Evolutionary conservation across 2,888 invertebrate species (phyloP).

Genomic region (Ennomos quercinarius): DNA sequence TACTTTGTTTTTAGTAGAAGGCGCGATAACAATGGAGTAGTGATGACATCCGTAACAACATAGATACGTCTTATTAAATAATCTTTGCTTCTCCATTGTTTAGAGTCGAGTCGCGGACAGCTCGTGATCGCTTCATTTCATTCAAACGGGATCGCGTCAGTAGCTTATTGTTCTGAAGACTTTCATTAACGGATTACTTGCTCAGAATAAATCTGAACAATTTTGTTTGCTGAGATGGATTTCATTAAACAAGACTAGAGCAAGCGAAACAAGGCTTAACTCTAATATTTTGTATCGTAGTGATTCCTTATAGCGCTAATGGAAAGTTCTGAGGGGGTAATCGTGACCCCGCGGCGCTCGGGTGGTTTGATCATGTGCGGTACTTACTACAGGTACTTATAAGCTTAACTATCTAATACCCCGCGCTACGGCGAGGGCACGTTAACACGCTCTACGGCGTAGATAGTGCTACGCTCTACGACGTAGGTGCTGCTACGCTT

Average conservation of each 20-base stretch:
- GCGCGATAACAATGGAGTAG: too few species aligned
- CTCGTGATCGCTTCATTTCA: slow-evolving; percentile 4
- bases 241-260: slow-evolving; percentile 1
- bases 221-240: slow-evolving; percentile 4
- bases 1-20: too few species aligned
- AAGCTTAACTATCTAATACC: neutral
- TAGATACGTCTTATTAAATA: too few species aligned
- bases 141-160: slow-evolving; percentile 1
- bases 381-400: neutral
- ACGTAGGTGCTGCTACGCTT: too few species aligned
- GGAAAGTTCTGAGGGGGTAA: neutral
- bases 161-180: slow-evolving; percentile 5
- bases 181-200: slow-evolving; percentile 7
- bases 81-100: neutral
- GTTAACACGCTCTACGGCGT: neutral
- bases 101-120: slow-evolving; percentile 1
- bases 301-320: neutral
- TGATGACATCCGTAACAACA: too few species aligned
- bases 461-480: neutral
- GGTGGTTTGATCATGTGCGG: neutral
- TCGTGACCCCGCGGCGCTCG: too few species aligned
- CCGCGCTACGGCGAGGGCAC: neutral
- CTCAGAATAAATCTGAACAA: slow-evolving; percentile 4
- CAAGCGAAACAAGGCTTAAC: neutral
- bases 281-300: neutral